Evolutionary conservation across 2,888 invertebrate genomes (phyloP).

Genomic region (Mystacides longicornis): DNA sequence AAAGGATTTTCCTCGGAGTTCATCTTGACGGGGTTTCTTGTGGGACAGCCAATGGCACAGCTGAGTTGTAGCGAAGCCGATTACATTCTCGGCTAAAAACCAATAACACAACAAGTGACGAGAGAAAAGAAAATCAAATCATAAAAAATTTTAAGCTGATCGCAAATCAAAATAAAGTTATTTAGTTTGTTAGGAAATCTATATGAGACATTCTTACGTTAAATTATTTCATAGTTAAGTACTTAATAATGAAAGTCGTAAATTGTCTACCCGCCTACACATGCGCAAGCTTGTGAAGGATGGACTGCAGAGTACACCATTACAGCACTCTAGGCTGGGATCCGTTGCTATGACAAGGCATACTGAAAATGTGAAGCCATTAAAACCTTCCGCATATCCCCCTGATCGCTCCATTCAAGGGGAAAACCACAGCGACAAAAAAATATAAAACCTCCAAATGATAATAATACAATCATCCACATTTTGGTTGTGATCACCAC

Average conservation of each 20-base stretch:
- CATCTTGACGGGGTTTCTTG: not conserved
- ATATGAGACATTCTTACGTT: not conserved
- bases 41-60: not conserved
- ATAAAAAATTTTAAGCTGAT: no score
- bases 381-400: constrained; percentile 8
- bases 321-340: not conserved
- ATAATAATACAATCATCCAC: no score
- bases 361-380: constrained; percentile 9
- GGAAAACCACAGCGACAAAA: not conserved
- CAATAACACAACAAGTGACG: constrained; percentile 34
- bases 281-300: not conserved
- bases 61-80: constrained; percentile 13
- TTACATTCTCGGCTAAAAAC: constrained; percentile 34
- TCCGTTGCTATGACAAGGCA: not conserved
- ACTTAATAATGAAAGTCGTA: not conserved
- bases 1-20: not conserved
- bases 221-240: not conserved
- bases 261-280: not conserved
- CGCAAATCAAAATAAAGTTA: no score
- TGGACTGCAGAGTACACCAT: not conserved
- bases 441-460: no score
- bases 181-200: constrained; percentile 5
- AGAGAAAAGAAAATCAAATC: constrained; percentile 2
- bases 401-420: constrained; percentile 2
- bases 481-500: no score